Evolutionary conservation across 2,797 vertebrate genomes (phyloP), one percentile per base, ranked within the genome.

Genomic region (Anguilla megastoma): DNA sequence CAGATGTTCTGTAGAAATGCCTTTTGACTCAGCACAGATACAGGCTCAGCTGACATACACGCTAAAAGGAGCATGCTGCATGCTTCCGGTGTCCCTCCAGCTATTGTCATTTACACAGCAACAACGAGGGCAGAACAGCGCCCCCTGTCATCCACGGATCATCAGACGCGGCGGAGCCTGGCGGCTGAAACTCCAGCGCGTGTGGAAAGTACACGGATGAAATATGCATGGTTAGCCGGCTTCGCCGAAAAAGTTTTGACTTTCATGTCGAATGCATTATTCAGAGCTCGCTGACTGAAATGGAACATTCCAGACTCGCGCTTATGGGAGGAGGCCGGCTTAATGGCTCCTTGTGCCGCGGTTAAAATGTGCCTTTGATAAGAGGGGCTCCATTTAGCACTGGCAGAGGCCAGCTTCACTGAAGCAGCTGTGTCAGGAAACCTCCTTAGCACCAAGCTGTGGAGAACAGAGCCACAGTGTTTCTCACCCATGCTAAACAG

Each of bases 261-360:
- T 82, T 82, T 82, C 79, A 82, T 33, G 63, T 52, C 54, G 50
- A 74, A 50, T 86, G n/a, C 27, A 86, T 86, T 86, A 86, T 86
- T 86, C 79, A 86, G 27, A 58, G 9, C 27, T 52, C 50, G 30
- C 30, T 85, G 82, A 85, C 36, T 71, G 21, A 85, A 76, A 86
- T 33, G 69, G 18, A 54, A 14, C 69, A 21, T 74, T 74, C 63
- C 50, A 36, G 69, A 21, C 63, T 54, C 48, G 36, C 45, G 8
- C 79, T 82, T 82, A 50, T 82, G 79, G 45, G 45, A 48, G 79
- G 24, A 27, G 45, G 45, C 45, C 2, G 36, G 79, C 79, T 48
- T n/a, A 33, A n/a, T n/a, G 79, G 16, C 4, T 33, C 33, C 41
- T 16, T 48, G 18, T 45, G 36, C 1, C 18, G 24, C 12, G 36